Evolutionary conservation across 2,888 invertebrate genomes (phyloP).

Genomic region (Steinernema hermaphroditum): DNA sequence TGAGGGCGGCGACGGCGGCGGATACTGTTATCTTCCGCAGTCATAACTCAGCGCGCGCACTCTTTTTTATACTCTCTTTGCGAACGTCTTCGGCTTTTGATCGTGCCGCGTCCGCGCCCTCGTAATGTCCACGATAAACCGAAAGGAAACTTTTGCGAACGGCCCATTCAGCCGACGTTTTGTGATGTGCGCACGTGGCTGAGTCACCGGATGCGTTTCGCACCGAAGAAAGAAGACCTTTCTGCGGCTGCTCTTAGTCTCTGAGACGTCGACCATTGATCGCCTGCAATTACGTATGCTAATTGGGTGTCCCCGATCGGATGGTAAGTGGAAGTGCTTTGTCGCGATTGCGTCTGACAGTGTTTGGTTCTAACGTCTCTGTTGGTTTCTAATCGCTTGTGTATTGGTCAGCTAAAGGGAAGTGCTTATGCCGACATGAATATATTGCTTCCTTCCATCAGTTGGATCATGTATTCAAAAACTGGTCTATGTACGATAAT

Average conservation of each 20-base stretch:
- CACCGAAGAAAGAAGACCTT: neutral
- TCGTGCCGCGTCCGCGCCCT: neutral
- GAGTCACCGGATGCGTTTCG: neutral
- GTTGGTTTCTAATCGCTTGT: too few relatives aligned
- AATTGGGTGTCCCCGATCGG: neutral
- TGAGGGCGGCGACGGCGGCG: too few relatives aligned
- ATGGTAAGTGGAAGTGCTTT: neutral
- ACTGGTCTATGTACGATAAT: too few relatives aligned
- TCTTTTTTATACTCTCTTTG: constrained; percentile 24
- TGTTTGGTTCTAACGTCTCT: too few relatives aligned
- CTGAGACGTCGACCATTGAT: neutral
- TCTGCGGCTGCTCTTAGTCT: neutral
- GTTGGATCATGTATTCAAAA: too few relatives aligned
- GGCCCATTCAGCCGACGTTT: neutral
- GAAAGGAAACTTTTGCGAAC: constrained; percentile 23
- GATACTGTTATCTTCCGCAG: neutral
- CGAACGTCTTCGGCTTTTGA: constrained; percentile 23
- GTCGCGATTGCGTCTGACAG: too few relatives aligned
- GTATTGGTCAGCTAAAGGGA: too few relatives aligned
- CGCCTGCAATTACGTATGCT: neutral
- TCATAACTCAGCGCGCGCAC: neutral
- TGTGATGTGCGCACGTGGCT: neutral
- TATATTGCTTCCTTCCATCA: too few relatives aligned
- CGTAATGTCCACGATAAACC: neutral
- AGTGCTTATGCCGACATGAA: too few relatives aligned